phyloP scores from a whole-genome alignment of 2,113 vertebrate species.

The Pycnonotus jocosus region DNA sequence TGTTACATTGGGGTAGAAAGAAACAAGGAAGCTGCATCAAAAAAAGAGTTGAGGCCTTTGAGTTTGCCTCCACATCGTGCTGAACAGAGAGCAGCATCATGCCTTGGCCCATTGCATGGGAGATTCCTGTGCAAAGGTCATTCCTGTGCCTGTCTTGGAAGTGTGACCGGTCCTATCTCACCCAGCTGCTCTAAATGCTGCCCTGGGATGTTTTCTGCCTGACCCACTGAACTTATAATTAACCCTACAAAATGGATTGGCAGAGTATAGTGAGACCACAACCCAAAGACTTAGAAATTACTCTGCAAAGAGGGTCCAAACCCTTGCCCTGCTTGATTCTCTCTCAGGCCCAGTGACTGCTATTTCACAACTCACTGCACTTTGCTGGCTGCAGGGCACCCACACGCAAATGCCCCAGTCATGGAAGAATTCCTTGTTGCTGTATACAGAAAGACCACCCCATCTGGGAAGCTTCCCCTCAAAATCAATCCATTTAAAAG shows the following conservation, averaged over 20 bases:
- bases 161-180: rapidly evolving
- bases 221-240: neutral
- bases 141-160: neutral
- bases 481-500: neutral
- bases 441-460: neutral
- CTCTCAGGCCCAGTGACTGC: neutral
- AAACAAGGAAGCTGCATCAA: neutral
- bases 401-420: neutral
- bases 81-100: neutral
- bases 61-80: neutral
- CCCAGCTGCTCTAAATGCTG: neutral
- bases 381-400: neutral
- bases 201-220: neutral
- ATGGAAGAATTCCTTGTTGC: neutral
- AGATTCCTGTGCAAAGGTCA: neutral
- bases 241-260: neutral
- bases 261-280: neutral
- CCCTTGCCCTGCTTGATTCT: neutral
- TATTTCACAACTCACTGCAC: neutral
- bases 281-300: neutral
- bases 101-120: neutral
- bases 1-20: neutral
- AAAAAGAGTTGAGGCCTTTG: neutral
- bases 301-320: neutral
- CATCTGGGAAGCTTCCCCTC: neutral